Evolutionary conservation across 2,888 invertebrate genomes (phyloP).

Genomic region (Ophioninae sp.): DNA sequence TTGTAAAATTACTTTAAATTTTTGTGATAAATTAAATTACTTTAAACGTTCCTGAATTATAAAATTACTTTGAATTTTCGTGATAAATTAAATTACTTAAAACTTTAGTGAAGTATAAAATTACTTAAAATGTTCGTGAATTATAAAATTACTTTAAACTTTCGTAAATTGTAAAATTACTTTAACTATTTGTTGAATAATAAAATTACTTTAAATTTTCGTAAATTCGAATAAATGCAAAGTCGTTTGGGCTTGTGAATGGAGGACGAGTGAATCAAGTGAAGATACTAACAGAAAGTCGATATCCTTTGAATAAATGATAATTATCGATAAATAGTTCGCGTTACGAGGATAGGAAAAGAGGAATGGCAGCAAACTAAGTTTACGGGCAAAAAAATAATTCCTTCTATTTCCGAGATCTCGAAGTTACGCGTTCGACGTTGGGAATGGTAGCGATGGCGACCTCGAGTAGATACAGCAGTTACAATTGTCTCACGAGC

Average conservation of each 20-base stretch:
- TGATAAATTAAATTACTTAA: no score
- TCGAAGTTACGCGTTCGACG: slow-evolving; percentile 58
- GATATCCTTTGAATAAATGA: slow-evolving; percentile 60
- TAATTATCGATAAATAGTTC: slow-evolving; percentile 59
- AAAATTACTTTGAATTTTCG: neutral
- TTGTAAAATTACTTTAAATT: slow-evolving; percentile 28
- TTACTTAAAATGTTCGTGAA: slow-evolving; percentile 25
- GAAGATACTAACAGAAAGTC: slow-evolving; percentile 46
- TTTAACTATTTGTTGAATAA: neutral
- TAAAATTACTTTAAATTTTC: slow-evolving; percentile 29
- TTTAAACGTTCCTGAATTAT: slow-evolving; percentile 26
- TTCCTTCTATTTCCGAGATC: slow-evolving; percentile 44
- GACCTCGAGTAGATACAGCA: slow-evolving; percentile 90
- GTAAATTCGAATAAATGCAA: slow-evolving; percentile 9
- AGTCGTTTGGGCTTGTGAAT: neutral
- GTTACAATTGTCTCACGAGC: slow-evolving; percentile 93
- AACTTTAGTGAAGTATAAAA: neutral
- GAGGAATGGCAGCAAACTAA: slow-evolving; percentile 21
- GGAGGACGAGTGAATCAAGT: neutral
- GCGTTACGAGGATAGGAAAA: slow-evolving; percentile 33
- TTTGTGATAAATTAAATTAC: neutral
- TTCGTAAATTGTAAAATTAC: neutral
- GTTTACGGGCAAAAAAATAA: slow-evolving; percentile 14
- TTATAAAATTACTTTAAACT: neutral
- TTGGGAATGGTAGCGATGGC: slow-evolving; percentile 82